phyloP scores from a whole-genome alignment of 1,140 invertebrate genomes.

The Anoplophora glabripennis region DNA sequence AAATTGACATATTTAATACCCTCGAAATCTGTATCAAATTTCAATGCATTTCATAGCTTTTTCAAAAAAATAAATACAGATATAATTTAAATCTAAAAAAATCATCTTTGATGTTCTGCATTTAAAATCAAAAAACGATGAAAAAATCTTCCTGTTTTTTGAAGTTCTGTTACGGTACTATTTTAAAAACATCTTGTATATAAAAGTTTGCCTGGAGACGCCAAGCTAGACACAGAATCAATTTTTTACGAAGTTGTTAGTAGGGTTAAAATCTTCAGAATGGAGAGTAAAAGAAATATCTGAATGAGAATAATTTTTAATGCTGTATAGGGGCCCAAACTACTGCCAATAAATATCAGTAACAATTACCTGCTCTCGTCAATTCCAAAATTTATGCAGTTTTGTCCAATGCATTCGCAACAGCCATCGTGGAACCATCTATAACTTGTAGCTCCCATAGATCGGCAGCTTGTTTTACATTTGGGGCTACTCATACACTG shows the following conservation, averaged over 20 bases:
- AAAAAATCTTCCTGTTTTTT: too few species aligned
- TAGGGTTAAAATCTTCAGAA: neutral
- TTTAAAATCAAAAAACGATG: too few species aligned
- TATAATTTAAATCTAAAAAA: too few species aligned
- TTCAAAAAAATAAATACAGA: too few species aligned
- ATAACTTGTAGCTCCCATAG: constrained; percentile 67
- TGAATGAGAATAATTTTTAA: neutral
- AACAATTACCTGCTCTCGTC: constrained; percentile 69
- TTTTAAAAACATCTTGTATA: too few species aligned
- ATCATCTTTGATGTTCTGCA: too few species aligned
- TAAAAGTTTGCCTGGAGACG: too few species aligned
- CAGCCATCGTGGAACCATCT: constrained; percentile 95
- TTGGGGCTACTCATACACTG: constrained; percentile 88
- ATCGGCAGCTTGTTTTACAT: constrained; percentile 75
- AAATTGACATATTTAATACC: too few species aligned
- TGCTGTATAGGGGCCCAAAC: neutral
- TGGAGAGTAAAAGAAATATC: neutral
- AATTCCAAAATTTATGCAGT: constrained; percentile 89
- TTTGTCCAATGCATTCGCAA: constrained; percentile 88
- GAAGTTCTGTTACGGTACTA: too few species aligned
- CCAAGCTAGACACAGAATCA: too few species aligned
- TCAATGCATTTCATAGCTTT: too few species aligned
- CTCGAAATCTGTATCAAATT: too few species aligned
- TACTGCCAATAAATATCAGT: neutral
- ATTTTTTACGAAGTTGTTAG: neutral